These are phyloP conservation scores for Toxotes jaculatrix DNA, from an alignment of 2,113 vertebrate genomes.

Conservation along the genomic window DNA sequence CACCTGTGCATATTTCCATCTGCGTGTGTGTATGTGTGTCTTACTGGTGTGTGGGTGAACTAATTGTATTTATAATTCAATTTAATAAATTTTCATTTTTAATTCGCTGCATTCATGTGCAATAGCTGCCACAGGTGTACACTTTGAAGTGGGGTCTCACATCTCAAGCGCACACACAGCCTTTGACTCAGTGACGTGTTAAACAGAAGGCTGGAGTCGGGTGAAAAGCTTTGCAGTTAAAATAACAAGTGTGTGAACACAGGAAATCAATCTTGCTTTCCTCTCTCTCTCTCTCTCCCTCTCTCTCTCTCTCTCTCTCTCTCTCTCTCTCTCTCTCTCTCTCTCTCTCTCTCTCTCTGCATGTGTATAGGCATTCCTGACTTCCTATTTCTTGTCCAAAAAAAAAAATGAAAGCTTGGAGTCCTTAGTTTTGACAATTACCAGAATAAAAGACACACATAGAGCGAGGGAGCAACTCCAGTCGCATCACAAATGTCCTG, in stretches of 20 bases:
- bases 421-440: neutral
- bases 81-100: constrained; percentile 65
- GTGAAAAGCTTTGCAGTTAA: constrained; percentile 39
- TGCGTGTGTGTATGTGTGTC: constrained; percentile 4
- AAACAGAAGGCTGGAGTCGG: constrained; percentile 41
- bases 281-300: constrained; percentile 1
- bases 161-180: neutral
- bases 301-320: too few relatives aligned
- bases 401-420: constrained; percentile 17
- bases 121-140: constrained; percentile 67
- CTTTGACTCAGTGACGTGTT: constrained; percentile 30
- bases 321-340: too few relatives aligned
- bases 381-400: constrained; percentile 34
- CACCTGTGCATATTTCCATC: constrained; percentile 55
- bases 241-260: constrained; percentile 38
- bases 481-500: constrained; percentile 11
- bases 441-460: neutral
- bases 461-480: constrained; percentile 7
- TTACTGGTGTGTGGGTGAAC: constrained; percentile 3
- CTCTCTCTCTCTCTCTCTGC: constrained; percentile 1
- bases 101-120: constrained; percentile 66
- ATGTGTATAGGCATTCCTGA: constrained; percentile 20
- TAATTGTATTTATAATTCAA: constrained; percentile 55
- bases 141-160: constrained; percentile 64
- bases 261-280: constrained; percentile 20